Evolutionary conservation across 2,797 vertebrate genomes (phyloP), one percentile per base, ranked within the genome.

Genomic region (Danio aesculapii): DNA sequence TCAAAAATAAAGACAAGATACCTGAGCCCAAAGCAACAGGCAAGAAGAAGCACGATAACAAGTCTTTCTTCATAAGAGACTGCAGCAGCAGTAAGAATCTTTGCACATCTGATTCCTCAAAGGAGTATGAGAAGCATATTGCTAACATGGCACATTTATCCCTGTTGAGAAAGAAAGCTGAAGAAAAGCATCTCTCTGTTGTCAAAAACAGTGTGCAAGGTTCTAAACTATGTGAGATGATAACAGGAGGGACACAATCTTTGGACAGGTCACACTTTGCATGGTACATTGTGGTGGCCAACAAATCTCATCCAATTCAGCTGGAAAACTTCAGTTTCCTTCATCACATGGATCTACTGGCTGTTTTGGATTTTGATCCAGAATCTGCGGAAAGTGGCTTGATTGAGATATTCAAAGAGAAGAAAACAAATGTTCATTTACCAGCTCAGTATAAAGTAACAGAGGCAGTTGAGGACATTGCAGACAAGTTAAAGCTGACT

Each of bases 281-380:
- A 58, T 87, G 76, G 59, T 95, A 95, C 77, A 89, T 95, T 75
- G 88, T 97, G 21, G 90, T 95, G 58, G 90, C 89, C 77, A 96
- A 96, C 88, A 96, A 95, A n/a, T 93, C 93, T 6, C 87, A 94
- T 78, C 46, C 86, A 83, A 84, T 81, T 75, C 93, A 95, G 83
- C 90, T 77, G 68, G 82, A 88, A 0, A 91, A 81, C 61, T 41
- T 97, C 0, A 82, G 83, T 0, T 96, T 96, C 84, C 89, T 97
- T 76, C 83, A 89, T 47, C 84, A 96, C 89, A 90, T 97, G 70
- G 90, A 95, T 1, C 91, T 89, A 82, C 84, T 91, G 88, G 92
- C 92, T 62, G 91, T 95, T 81, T 87, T 96, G 64, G 95, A 96
- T 77, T 96, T 96, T 83, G 95, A 96, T 87, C 93, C 93, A 77